A percentile compares a stretch with the other conserved stretches of the same genome.
Evolutionary conservation across 2,113 vertebrate genomes (phyloP).

Genomic region (Alosa alosa): DNA sequence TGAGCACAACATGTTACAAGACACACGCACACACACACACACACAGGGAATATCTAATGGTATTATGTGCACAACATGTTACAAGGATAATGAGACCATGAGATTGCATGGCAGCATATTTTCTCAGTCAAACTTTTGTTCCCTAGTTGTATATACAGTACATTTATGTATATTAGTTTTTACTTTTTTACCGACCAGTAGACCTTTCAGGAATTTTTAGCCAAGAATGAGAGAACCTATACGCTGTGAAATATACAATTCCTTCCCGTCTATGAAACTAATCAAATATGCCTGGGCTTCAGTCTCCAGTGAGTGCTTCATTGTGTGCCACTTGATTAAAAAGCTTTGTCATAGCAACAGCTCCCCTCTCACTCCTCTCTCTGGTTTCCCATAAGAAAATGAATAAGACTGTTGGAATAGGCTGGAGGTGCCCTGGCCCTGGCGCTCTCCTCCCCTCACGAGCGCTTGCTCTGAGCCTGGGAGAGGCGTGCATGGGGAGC

Average conservation of each 20-base stretch:
- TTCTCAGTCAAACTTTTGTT: background rate
- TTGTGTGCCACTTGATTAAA: conserved; percentile 46
- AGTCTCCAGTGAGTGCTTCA: conserved; percentile 29
- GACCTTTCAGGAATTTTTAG: background rate
- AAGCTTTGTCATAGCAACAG: conserved; percentile 43
- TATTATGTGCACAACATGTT: background rate
- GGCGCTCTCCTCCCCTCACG: too few relatives aligned
- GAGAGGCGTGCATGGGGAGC: too few relatives aligned
- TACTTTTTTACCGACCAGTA: background rate
- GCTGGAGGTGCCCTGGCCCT: background rate
- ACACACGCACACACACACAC: too few relatives aligned
- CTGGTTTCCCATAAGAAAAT: conserved; percentile 26
- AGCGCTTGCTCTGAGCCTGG: too few relatives aligned
- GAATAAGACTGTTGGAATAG: background rate
- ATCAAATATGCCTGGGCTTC: conserved; percentile 35
- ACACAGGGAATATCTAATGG: background rate
- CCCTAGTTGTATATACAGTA: background rate
- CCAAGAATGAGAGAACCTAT: conserved; percentile 29
- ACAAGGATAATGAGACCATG: background rate
- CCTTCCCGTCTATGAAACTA: conserved; percentile 32
- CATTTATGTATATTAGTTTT: background rate
- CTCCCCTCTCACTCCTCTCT: conserved; percentile 10
- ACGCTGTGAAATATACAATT: conserved; percentile 28
- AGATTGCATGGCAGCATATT: background rate
- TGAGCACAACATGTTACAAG: background rate